Conservation (phyloP, 1,140 invertebrate genomes). For the Drosophila sucinea region DNA sequence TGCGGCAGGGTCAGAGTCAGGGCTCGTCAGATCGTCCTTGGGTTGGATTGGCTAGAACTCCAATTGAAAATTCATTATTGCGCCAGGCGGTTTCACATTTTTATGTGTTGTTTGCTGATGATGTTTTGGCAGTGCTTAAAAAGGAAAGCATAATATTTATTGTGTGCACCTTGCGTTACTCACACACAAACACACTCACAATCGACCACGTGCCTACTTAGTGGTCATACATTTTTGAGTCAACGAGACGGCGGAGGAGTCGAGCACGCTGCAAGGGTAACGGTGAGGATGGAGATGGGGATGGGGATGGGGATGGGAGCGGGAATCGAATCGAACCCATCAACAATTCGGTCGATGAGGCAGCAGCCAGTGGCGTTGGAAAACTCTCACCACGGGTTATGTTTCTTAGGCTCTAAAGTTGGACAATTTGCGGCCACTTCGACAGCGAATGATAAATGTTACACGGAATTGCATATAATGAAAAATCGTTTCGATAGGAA, state of each 20-base stretch:
- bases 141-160: conserved; percentile 64
- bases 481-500: conserved; percentile 30
- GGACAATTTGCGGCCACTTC: conserved; percentile 44
- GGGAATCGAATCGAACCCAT: conserved; percentile 12
- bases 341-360: conserved; percentile 14
- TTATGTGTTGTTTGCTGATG: conserved; percentile 41
- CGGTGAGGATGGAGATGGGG: background rate
- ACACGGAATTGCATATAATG: conserved; percentile 32
- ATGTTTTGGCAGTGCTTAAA: conserved; percentile 45
- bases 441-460: conserved; percentile 47
- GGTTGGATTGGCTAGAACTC: conserved; percentile 24
- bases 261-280: background rate
- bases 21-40: conserved; percentile 16
- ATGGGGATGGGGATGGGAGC: background rate
- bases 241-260: background rate
- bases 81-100: conserved; percentile 32
- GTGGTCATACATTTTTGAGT: conserved; percentile 8
- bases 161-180: conserved; percentile 48
- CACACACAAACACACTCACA: conserved; percentile 7
- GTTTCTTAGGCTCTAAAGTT: conserved; percentile 6
- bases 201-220: conserved; percentile 38
- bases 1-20: conserved; percentile 5
- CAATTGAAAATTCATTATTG: conserved; percentile 70
- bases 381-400: background rate
- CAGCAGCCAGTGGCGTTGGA: background rate